These are phyloP conservation scores for Trachymyrmex septentrionalis DNA, from an alignment of 1,140 invertebrate species.

Conservation along the genomic window DNA sequence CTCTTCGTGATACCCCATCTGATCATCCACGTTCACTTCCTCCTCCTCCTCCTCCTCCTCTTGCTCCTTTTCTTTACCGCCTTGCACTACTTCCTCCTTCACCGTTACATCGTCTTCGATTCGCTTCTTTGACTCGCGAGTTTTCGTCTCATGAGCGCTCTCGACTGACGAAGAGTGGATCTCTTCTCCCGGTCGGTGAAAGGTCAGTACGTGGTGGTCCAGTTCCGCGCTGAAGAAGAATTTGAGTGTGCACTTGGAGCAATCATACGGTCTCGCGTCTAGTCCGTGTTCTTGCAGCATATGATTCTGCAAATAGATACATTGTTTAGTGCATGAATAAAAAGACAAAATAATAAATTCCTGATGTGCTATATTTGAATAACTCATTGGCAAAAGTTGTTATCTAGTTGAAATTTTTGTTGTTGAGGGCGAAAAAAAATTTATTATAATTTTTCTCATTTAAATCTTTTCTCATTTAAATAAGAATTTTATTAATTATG, in stretches of 20 bases:
- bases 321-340: not conserved
- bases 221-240: conserved; percentile 97
- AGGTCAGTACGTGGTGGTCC: conserved; percentile 91
- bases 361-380: not conserved
- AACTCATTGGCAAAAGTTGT: too few relatives aligned
- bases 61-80: conserved; percentile 40
- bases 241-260: conserved; percentile 92
- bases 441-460: too few relatives aligned
- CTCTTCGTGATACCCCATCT: conserved; percentile 41
- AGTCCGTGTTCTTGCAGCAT: conserved; percentile 93
- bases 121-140: conserved; percentile 12
- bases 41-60: conserved; percentile 63
- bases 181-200: conserved; percentile 69
- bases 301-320: conserved; percentile 89
- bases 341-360: not conserved
- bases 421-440: too few relatives aligned
- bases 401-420: too few relatives aligned
- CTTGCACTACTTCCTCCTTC: conserved; percentile 75
- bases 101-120: conserved; percentile 65
- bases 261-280: conserved; percentile 93
- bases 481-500: too few relatives aligned
- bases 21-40: conserved; percentile 71
- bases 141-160: conserved; percentile 35
- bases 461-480: too few relatives aligned
- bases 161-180: not conserved